A percentile compares a stretch with the other conserved stretches of the same genome.
Conservation (phyloP, 2,797 vertebrate genomes). For the Anomalospiza imberbis region DNA sequence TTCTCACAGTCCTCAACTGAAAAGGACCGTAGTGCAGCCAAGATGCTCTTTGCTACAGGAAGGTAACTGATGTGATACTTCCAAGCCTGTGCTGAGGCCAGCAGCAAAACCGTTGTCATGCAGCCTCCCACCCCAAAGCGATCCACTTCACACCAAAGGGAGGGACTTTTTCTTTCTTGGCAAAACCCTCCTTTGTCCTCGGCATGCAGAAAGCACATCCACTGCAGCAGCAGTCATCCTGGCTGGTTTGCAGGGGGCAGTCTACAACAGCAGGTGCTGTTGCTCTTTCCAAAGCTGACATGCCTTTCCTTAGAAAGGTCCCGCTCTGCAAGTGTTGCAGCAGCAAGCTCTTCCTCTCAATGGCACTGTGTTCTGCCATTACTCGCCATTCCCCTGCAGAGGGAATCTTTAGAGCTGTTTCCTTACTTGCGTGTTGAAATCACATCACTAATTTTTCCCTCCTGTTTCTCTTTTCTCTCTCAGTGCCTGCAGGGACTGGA, state of each 20-base stretch:
- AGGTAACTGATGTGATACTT: too few species aligned
- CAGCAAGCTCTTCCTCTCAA: not conserved
- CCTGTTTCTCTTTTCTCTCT: too few species aligned
- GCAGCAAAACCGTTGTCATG: not conserved
- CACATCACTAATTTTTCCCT: too few species aligned
- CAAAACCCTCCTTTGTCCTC: too few species aligned
- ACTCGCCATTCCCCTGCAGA: too few species aligned
- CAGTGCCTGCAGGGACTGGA: too few species aligned
- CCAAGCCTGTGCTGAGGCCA: too few species aligned
- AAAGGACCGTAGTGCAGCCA: too few species aligned
- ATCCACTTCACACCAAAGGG: not conserved
- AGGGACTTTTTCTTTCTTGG: not conserved
- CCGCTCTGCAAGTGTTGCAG: not conserved
- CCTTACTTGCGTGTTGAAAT: too few species aligned
- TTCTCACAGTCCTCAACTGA: not conserved
- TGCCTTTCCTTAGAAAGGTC: not conserved
- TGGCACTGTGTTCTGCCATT: too few species aligned
- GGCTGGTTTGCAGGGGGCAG: not conserved
- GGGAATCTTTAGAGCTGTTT: too few species aligned
- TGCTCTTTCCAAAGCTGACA: not conserved
- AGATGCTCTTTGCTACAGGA: too few species aligned
- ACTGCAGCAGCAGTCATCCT: not conserved
- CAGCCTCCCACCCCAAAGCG: not conserved
- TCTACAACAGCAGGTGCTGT: not conserved
- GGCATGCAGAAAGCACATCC: not conserved